Conservation (phyloP, 1,140 invertebrate species). For the Ceratoteleas bidentatus region DNA sequence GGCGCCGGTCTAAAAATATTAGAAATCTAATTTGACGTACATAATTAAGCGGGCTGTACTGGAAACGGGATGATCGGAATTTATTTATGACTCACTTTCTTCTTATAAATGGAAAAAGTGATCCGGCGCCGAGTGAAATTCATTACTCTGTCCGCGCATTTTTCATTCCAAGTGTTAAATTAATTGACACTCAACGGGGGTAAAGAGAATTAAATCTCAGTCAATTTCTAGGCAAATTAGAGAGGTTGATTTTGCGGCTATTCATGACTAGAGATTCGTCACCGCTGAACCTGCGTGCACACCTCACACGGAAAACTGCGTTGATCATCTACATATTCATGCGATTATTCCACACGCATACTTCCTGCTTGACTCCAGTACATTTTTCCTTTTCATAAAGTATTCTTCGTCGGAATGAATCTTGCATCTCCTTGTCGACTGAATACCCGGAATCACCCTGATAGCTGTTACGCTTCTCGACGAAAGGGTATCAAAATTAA, state of each 20-base stretch:
- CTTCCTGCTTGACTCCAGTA: background rate
- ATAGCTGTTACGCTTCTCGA: constrained; percentile 18
- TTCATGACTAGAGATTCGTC: background rate
- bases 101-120: background rate
- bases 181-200: background rate
- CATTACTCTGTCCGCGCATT: background rate
- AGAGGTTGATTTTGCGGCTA: background rate
- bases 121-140: background rate
- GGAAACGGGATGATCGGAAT: too few relatives aligned
- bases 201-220: background rate
- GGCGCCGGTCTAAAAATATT: background rate
- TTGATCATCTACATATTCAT: background rate
- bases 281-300: background rate
- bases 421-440: background rate
- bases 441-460: background rate
- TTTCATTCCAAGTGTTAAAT: background rate
- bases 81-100: too few relatives aligned
- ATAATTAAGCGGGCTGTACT: too few relatives aligned
- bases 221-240: background rate
- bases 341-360: background rate
- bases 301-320: background rate
- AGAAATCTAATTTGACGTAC: background rate
- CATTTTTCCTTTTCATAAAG: constrained; percentile 4
- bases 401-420: constrained; percentile 28
- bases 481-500: constrained; percentile 34